Evolutionary conservation across 2,797 vertebrate genomes (phyloP), one percentile per base, ranked within the genome.

Genomic region (Rhinoraja longicauda): DNA sequence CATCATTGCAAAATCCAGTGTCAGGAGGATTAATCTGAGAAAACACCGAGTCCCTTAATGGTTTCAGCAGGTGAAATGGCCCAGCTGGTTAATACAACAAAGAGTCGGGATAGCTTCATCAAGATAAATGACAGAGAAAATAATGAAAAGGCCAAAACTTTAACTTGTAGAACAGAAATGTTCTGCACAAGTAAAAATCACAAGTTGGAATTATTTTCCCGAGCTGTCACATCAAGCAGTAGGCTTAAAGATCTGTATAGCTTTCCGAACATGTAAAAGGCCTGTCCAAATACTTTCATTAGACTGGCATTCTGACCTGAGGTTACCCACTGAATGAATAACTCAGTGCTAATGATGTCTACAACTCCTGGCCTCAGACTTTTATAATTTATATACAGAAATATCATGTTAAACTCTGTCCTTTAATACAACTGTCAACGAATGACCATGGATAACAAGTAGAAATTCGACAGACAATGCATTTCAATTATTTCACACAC

Each of bases 31-130:
- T 97, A 97, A 96, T 97, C 96, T 96, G 96, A 96, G 96, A 97
- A 96, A 97, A 97, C 94, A 95, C 96, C 97, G 97, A 97, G 97
- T 96, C 97, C 96, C 96, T 96, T 97, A 97, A 97, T 97, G 96
- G 97, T 96, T 98, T 97, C 98, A 97, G 98, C 99, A 99, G 99
- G 98, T 99, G 98, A 99, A 99, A 99, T 98, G 97, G 98, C 98
- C 98, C 98, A 98, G 98, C 98, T 99, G 97, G 98, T 99, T 99
- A 99, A 98, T 95, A 96, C 98, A 98, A 99, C 98, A 98, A 99
- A 98, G 97, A 98, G 98, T 98, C 98, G 98, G 97, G 98, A 97
- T 96, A 36, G 84, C 62, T 88, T 67, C n/a, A 17, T 67, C 84
- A 67, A 75, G 70, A 72, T 70, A 92, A 70, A 92, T 92, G 90